Evolutionary conservation across 2,797 vertebrate genomes (phyloP), one percentile per base, ranked within the genome.

Genomic region (Rousettus madagascariensis): DNA sequence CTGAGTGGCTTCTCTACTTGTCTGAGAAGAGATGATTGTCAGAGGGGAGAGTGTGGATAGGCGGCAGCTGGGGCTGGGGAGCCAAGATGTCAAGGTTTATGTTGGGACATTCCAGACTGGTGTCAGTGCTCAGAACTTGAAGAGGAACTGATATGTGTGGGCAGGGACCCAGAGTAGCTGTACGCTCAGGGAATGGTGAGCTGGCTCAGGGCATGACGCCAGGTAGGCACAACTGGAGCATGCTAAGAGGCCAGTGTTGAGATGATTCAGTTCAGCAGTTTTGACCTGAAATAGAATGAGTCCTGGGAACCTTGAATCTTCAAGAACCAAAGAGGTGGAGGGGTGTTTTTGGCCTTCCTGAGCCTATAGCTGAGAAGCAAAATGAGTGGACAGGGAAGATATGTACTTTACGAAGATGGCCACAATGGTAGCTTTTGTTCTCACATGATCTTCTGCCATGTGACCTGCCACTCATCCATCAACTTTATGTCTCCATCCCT

Each of bases 211-310:
- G 8, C 8, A 59, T 2, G 10, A 57, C 41, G 55, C 68, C n/a
- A 22, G 24, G 38, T 10, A 13, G 46, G 33, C 57, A 49, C 68
- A 63, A 8, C 5, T 53, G 69, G 55, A 59, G 13, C 72, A 69
- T 55, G 46, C 36, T 90, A 53, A 84, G 26, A 10, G 49, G 12
- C 65, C 53, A n/a, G 41, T 86, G 22, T 75, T 61, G 69, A 68
- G 41, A 57, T 49, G n/a, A 87, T 57, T 96, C 75, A 68, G 63
- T 55, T 38, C 30, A 9, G 57, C 10, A 28, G 10, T 87, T 95
- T 63, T 88, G 85, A 95, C 49, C 43, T 7, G 66, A 80, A 93
- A 87, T 82, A 43, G 24, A 91, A 85, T 6, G n/a, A 80, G 38
- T 92, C 51, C 36, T 20, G 8, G 55, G 55, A 93, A 71, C 6